Evolutionary conservation across 2,888 invertebrate species (phyloP).

Genomic region (Sycophila texana): DNA sequence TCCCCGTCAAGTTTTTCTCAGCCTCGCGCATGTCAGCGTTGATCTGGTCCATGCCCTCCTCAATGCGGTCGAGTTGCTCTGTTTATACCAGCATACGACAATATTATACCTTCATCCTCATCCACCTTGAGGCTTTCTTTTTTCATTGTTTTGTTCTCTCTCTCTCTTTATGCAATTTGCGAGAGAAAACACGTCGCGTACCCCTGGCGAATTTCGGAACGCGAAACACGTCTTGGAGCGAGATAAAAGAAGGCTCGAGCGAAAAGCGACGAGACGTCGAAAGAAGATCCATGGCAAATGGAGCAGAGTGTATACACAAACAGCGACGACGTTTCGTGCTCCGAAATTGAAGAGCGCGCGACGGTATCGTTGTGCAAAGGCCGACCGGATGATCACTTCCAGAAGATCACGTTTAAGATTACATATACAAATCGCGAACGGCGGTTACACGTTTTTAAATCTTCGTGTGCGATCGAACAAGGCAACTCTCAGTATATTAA

Average conservation of each 20-base stretch:
- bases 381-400: slow-evolving; percentile 21
- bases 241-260: background rate
- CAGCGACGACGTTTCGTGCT: slow-evolving; percentile 28
- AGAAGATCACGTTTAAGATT: background rate
- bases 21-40: slow-evolving; percentile 99
- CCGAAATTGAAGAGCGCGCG: slow-evolving; percentile 12
- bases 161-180: background rate
- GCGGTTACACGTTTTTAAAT: background rate
- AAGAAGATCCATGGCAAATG: background rate
- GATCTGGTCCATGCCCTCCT: slow-evolving; percentile 99
- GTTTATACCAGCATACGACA: slow-evolving; percentile 64
- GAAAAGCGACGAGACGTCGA: background rate
- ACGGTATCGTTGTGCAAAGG: slow-evolving; percentile 40
- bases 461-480: no score
- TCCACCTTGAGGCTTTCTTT: slow-evolving; percentile 30
- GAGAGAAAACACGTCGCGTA: slow-evolving; percentile 1
- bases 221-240: slow-evolving; percentile 1
- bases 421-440: no score
- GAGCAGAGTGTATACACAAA: background rate
- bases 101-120: slow-evolving; percentile 44
- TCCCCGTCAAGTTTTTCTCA: slow-evolving; percentile 99
- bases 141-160: slow-evolving; percentile 8
- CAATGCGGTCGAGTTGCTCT: slow-evolving; percentile 99
- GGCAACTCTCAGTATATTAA: background rate
- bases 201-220: slow-evolving; percentile 27